Conservation (phyloP, 2,888 invertebrate species). For the Villa cingulata region DNA sequence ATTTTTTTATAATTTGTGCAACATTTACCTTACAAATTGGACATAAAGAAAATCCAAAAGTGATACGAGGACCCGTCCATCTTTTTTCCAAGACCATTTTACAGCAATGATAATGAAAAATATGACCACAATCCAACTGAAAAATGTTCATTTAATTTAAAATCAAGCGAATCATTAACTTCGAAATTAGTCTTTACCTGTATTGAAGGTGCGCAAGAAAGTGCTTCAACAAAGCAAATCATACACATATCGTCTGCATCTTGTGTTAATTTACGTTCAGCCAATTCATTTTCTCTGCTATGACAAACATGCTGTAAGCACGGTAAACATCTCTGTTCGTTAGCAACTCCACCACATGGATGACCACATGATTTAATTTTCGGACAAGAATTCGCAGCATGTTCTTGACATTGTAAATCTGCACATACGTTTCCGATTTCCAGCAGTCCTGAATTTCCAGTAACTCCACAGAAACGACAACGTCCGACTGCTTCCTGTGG, state of each 20-base stretch:
- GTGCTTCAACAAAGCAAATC: conserved; percentile 95
- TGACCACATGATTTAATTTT: conserved; percentile 80
- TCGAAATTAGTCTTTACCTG: conserved; percentile 41
- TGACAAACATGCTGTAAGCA: conserved; percentile 78
- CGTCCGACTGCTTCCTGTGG: conserved; percentile 47
- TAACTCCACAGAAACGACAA: conserved; percentile 84
- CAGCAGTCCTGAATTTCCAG: conserved; percentile 66
- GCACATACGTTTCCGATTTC: conserved; percentile 90
- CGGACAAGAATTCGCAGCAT: conserved; percentile 53
- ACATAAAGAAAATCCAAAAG: conserved; percentile 89
- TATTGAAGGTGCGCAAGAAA: conserved; percentile 89
- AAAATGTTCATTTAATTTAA: conserved; percentile 15
- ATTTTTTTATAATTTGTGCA: background rate
- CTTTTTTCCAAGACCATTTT: conserved; percentile 67
- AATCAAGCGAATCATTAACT: background rate
- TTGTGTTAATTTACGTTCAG: conserved; percentile 56
- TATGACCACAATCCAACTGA: conserved; percentile 83
- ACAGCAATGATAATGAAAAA: conserved; percentile 89
- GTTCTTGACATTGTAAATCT: conserved; percentile 82
- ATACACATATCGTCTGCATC: conserved; percentile 99
- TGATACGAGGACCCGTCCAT: conserved; percentile 92
- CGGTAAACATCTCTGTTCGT: conserved; percentile 72
- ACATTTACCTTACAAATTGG: conserved; percentile 82
- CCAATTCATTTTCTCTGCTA: conserved; percentile 28
- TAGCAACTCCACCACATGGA: conserved; percentile 82